phyloP scores from a whole-genome alignment of 2,888 invertebrate species.

The Rhagonycha fulva region DNA sequence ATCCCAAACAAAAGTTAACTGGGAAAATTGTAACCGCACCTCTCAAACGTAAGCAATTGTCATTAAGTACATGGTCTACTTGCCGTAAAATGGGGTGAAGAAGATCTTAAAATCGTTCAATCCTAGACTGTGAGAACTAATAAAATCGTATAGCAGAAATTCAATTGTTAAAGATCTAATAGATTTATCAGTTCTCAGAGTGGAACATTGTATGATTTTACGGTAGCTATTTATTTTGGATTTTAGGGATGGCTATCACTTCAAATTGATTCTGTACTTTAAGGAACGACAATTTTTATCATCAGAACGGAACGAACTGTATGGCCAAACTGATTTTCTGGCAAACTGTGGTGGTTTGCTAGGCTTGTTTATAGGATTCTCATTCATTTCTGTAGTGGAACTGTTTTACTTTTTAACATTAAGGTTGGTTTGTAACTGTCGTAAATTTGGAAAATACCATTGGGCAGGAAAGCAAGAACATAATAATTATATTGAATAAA shows the following conservation, averaged over 20 bases:
- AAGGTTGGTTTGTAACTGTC: slow-evolving; percentile 57
- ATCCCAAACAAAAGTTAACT: background rate
- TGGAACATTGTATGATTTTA: no score
- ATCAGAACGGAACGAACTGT: slow-evolving; percentile 61
- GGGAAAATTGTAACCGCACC: background rate
- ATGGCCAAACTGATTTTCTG: slow-evolving; percentile 61
- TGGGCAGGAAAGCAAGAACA: slow-evolving; percentile 46
- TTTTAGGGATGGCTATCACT: background rate
- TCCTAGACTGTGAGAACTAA: slow-evolving; percentile 55
- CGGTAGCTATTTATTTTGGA: slow-evolving; percentile 31
- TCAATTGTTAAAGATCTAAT: slow-evolving; percentile 25
- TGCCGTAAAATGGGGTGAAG: background rate
- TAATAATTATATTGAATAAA: background rate
- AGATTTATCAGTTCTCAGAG: no score
- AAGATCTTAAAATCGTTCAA: background rate
- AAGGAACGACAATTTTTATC: slow-evolving; percentile 67
- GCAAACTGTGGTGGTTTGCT: slow-evolving; percentile 63
- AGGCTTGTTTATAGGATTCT: slow-evolving; percentile 67
- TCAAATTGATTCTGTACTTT: slow-evolving; percentile 3
- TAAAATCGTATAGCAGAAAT: no score
- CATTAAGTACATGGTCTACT: background rate
- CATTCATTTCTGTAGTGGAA: slow-evolving; percentile 65
- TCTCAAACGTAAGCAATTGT: background rate
- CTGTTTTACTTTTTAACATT: slow-evolving; percentile 64
- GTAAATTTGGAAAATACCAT: slow-evolving; percentile 52